Conservation (phyloP, 1,140 invertebrate species). For the Stenopsyche tienmushanensis region DNA sequence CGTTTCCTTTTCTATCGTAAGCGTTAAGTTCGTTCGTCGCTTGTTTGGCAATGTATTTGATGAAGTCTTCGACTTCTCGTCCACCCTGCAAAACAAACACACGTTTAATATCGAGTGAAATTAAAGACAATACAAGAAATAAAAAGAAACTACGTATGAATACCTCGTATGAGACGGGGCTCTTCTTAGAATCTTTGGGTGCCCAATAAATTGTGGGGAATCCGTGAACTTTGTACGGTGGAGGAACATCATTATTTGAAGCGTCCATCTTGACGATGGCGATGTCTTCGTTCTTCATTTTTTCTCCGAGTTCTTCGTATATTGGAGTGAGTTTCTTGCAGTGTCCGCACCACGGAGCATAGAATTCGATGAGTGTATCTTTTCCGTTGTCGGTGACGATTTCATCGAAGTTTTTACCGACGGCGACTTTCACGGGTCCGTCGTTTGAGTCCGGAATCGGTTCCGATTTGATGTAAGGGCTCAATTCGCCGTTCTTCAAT, state of each 20-base stretch:
- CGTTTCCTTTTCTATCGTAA: conserved; percentile 85
- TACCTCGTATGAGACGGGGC: conserved; percentile 88
- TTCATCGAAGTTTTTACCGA: conserved; percentile 96
- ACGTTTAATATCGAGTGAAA: too few species aligned
- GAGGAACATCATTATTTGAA: conserved; percentile 96
- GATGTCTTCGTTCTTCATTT: conserved; percentile 86
- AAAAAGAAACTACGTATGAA: not conserved
- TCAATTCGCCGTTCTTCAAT: conserved; percentile 78
- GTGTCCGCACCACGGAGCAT: conserved; percentile 99
- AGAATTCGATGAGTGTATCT: conserved; percentile 96
- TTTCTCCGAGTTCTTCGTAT: conserved; percentile 92
- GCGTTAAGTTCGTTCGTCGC: conserved; percentile 85
- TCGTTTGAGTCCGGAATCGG: conserved; percentile 84
- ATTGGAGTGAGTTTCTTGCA: conserved; percentile 95
- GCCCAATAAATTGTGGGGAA: conserved; percentile 98
- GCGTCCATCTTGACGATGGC: conserved; percentile 98
- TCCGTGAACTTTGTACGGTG: conserved; percentile 88
- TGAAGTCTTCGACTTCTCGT: conserved; percentile 90
- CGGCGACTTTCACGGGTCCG: conserved; percentile 86
- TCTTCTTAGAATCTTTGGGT: conserved; percentile 79
- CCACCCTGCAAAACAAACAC: conserved; percentile 74
- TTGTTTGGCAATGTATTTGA: conserved; percentile 95
- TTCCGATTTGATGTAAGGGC: conserved; percentile 96
- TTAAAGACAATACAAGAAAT: not conserved
- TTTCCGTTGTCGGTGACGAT: conserved; percentile 88